Base-by-base conservation (phyloP, 2,113 vertebrate genomes). In the Cyprinodon tularosa region DNA sequence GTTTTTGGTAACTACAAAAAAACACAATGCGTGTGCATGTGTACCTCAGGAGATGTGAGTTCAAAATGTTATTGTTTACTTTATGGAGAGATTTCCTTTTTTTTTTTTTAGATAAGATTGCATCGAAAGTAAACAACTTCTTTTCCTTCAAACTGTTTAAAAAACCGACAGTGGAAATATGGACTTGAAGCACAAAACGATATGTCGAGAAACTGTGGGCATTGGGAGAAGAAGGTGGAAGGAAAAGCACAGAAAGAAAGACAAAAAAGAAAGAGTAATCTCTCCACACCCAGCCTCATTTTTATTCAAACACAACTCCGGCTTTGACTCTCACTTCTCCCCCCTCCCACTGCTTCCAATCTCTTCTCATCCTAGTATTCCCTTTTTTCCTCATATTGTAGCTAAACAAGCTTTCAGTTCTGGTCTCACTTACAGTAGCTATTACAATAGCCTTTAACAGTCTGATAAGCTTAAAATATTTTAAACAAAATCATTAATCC, bases 261-360 rank as follows among this genome's bases (percentile, higher is more conserved):
- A 88, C 53, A 87, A 76, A 84, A 86, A 53, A 83, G 59, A 9
- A n/a, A 87, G 80, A 77, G 71, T 73, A 84, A 90, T 91, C 86
- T 88, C 86, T 86, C 72, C 86, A 81, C 80, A 85, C 84, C 88
- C 79, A 77, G 83, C 72, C 85, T 91, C 82, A 86, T 90, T 85
- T 90, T 78, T 89, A 90, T 90, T 90, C 85, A 88, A 76, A 88
- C 79, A 76, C 14, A 7, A 87, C 74, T 73, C 59, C 0, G 80
- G 83, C 80, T 82, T 74, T 71, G 78, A 84, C 71, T 65, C 74
- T 62, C 65, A 4, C 22, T 8, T 78, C 66, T 45, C 76, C 66
- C 71, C 76, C 50, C 42, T 69, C 68, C 15, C 22, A 3, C 62
- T 71, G 74, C 48, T 47, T 76, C 81, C 67, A 65, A 74, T 84